Percentiles rank a stretch among this genome's conserved stretches.
phyloP scores from a whole-genome alignment of 1,140 invertebrate genomes.

The Trichonephila inaurata region DNA sequence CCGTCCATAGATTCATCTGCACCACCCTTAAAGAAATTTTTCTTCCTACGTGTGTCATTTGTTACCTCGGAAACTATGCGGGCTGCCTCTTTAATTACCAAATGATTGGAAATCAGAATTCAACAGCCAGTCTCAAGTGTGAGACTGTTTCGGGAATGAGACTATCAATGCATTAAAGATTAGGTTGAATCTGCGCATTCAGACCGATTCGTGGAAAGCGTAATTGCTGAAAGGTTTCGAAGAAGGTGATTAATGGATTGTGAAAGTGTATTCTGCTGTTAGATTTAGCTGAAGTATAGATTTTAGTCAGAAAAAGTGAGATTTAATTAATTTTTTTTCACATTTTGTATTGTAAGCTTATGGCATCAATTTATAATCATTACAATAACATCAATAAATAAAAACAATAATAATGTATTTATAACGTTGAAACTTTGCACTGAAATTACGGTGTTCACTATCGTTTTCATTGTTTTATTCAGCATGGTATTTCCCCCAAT shows the following conservation, averaged over 20 bases:
- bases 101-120: conserved; percentile 1
- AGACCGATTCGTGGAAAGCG: neutral
- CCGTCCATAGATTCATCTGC: neutral
- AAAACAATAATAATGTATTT: too few relatives aligned
- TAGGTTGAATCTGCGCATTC: neutral
- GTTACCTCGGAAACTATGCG: conserved; percentile 7
- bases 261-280: neutral
- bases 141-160: neutral
- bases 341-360: too few relatives aligned
- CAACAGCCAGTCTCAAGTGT: neutral
- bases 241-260: neutral
- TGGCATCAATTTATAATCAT: too few relatives aligned
- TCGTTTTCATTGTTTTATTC: too few relatives aligned
- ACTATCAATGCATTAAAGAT: conserved; percentile 12
- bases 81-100: neutral
- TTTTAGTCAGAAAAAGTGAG: too few relatives aligned
- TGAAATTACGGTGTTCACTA: too few relatives aligned
- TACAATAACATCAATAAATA: too few relatives aligned
- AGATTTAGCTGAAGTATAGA: too few relatives aligned
- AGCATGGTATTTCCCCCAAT: too few relatives aligned
- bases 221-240: conserved; percentile 20
- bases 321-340: too few relatives aligned
- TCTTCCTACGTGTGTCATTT: conserved; percentile 34
- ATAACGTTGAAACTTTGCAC: too few relatives aligned
- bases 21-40: conserved; percentile 27